Conservation (phyloP, 1,140 invertebrate species). For the Tribolium madens region DNA sequence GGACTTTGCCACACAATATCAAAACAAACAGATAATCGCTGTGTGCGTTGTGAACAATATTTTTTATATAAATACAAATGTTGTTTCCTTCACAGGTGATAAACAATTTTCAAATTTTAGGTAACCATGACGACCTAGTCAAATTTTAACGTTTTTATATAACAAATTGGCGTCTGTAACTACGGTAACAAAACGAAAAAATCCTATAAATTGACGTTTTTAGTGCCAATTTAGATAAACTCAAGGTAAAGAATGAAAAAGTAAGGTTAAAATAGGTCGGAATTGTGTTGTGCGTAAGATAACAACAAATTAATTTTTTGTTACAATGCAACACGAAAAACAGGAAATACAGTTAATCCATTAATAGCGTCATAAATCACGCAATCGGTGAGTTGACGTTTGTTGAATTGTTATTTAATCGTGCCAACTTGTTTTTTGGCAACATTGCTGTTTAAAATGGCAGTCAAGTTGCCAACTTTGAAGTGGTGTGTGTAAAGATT, state of each 20-base stretch:
- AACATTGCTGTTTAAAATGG: too few relatives aligned
- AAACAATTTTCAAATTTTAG: neutral
- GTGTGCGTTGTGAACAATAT: neutral
- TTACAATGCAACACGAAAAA: constrained; percentile 5
- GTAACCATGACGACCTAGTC: neutral
- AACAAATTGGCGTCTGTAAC: too few relatives aligned
- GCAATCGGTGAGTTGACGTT: neutral
- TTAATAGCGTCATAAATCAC: constrained; percentile 5
- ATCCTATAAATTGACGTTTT: neutral
- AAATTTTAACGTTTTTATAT: too few relatives aligned
- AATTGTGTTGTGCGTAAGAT: neutral
- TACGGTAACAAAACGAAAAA: too few relatives aligned
- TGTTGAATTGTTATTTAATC: too few relatives aligned
- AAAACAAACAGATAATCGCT: constrained; percentile 2
- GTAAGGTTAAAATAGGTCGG: neutral
- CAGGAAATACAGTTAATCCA: constrained; percentile 24
- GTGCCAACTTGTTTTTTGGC: too few relatives aligned
- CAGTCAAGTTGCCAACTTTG: too few relatives aligned
- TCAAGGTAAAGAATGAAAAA: neutral
- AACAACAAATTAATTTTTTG: neutral
- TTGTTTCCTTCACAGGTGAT: neutral
- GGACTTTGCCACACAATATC: neutral
- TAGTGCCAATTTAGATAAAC: neutral
- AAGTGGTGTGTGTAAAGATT: too few relatives aligned
- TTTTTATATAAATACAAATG: neutral